These are phyloP conservation scores for Lasioglossum marginatum DNA, from an alignment of 2,888 invertebrate species.

Conservation along the genomic window DNA sequence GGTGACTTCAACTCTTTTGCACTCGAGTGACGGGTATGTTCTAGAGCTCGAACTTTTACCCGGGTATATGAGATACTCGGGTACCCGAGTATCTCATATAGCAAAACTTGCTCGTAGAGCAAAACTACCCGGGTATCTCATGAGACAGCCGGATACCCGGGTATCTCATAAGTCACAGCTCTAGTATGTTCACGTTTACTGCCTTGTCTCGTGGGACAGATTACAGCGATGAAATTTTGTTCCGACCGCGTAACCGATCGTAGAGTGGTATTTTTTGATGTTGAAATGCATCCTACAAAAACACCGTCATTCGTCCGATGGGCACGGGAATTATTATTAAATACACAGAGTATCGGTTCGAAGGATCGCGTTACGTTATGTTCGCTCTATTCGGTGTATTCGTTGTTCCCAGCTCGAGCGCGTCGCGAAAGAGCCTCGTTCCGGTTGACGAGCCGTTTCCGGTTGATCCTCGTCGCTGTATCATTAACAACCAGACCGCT, in stretches of 20 bases:
- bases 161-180: too few species aligned
- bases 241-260: not conserved
- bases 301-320: not conserved
- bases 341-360: not conserved
- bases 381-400: conserved; percentile 4
- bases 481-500: conserved; percentile 51
- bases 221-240: too few species aligned
- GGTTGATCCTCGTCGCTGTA: conserved; percentile 63
- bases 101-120: too few species aligned
- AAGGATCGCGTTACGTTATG: not conserved
- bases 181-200: too few species aligned
- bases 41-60: too few species aligned
- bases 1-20: too few species aligned
- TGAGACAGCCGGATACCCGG: too few species aligned
- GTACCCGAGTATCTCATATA: too few species aligned
- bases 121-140: too few species aligned
- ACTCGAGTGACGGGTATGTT: too few species aligned
- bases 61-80: too few species aligned
- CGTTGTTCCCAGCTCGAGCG: conserved; percentile 44
- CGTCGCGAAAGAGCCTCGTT: conserved; percentile 75
- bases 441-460: conserved; percentile 76
- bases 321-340: not conserved
- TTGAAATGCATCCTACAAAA: not conserved
- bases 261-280: not conserved
- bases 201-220: too few species aligned